A percentile compares a stretch with the other conserved stretches of the same genome.
Conservation (phyloP, 2,113 vertebrate genomes). For the Tyrannus savana region DNA sequence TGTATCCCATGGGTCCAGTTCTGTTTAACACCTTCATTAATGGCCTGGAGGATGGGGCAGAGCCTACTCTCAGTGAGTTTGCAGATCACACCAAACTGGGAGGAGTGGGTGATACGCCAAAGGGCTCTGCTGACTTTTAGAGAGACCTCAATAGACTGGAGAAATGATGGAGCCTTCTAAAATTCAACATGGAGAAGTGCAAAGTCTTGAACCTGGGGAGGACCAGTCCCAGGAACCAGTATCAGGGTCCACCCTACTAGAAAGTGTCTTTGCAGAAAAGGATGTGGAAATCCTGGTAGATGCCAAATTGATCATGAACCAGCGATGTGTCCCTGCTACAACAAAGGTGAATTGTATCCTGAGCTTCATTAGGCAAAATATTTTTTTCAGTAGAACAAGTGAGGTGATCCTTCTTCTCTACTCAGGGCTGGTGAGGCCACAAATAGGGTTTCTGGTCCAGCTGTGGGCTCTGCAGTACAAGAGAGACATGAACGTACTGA, state of each 20-base stretch:
- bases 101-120: not conserved
- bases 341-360: not conserved
- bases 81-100: not conserved
- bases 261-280: not conserved
- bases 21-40: not conserved
- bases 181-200: not conserved
- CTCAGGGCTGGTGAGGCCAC: not conserved
- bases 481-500: not conserved
- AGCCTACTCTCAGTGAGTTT: not conserved
- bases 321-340: not conserved
- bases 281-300: not conserved
- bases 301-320: not conserved
- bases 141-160: not conserved
- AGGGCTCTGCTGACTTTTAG: not conserved
- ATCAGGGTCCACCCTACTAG: rapidly evolving
- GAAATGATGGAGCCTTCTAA: not conserved
- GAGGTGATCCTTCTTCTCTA: not conserved
- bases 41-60: not conserved
- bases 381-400: not conserved
- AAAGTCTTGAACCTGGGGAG: not conserved
- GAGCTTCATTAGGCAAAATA: not conserved
- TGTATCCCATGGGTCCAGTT: not conserved
- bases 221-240: not conserved
- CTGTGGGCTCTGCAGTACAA: not conserved
- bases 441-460: not conserved